Evolutionary conservation across 2,888 invertebrate species (phyloP).

Genomic region (Laothoe populi): DNA sequence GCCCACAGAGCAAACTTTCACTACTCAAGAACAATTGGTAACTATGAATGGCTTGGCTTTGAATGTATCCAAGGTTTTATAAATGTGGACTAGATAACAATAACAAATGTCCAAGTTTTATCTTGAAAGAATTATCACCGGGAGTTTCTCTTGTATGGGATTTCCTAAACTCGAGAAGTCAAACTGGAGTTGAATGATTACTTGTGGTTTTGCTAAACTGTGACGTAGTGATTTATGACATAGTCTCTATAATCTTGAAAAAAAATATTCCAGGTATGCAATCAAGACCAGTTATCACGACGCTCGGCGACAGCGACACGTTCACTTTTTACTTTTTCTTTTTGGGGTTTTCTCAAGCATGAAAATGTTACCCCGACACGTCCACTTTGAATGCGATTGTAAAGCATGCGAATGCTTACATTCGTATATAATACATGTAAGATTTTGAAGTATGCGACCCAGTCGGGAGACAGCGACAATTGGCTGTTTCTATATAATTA

Average conservation of each 20-base stretch:
- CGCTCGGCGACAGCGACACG: too few relatives aligned
- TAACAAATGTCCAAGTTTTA: slow-evolving; percentile 43
- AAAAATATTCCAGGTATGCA: neutral
- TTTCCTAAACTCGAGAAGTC: slow-evolving; percentile 46
- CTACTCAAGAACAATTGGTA: slow-evolving; percentile 34
- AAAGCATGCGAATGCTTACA: too few relatives aligned
- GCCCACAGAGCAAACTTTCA: slow-evolving; percentile 30
- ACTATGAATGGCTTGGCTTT: too few relatives aligned
- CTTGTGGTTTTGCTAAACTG: slow-evolving; percentile 34
- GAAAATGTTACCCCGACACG: too few relatives aligned
- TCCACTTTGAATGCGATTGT: too few relatives aligned
- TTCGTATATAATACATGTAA: too few relatives aligned
- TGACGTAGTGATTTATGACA: slow-evolving; percentile 15
- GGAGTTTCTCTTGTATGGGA: slow-evolving; percentile 46
- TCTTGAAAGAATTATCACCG: slow-evolving; percentile 52
- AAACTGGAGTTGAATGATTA: slow-evolving; percentile 43
- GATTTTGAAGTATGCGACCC: too few relatives aligned
- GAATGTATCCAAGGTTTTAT: slow-evolving; percentile 37
- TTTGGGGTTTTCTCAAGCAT: too few relatives aligned
- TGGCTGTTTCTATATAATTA: too few relatives aligned
- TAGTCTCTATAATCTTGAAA: neutral
- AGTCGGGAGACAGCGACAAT: too few relatives aligned
- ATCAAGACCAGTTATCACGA: too few relatives aligned
- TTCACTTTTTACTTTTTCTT: too few relatives aligned
- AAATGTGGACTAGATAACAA: slow-evolving; percentile 41